Evolutionary conservation across 2,888 invertebrate species (phyloP).

Genomic region (Bruchidius siliquastri): DNA sequence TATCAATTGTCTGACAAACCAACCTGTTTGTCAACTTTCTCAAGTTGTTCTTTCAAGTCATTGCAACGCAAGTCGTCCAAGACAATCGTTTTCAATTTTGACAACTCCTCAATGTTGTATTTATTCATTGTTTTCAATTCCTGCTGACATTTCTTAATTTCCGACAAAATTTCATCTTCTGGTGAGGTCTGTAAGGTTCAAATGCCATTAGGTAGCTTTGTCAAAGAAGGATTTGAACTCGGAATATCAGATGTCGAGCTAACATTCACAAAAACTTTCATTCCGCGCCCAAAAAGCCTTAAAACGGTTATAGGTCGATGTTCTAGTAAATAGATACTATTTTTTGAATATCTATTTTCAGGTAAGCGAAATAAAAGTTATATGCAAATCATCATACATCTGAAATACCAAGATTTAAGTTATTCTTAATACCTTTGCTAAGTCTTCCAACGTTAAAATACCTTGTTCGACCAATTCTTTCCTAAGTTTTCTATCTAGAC

Average conservation of each 20-base stretch:
- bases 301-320: too few species aligned
- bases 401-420: too few species aligned
- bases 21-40: slow-evolving; percentile 42
- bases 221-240: slow-evolving; percentile 3
- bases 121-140: slow-evolving; percentile 72
- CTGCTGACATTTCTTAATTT: slow-evolving; percentile 82
- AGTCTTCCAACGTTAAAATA: slow-evolving; percentile 67
- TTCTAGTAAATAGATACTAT: too few species aligned
- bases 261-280: neutral
- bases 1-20: slow-evolving; percentile 13
- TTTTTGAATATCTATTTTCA: too few species aligned
- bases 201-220: slow-evolving; percentile 1
- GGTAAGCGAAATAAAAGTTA: neutral
- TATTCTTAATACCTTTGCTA: slow-evolving; percentile 29
- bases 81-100: slow-evolving; percentile 37
- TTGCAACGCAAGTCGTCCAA: slow-evolving; percentile 40
- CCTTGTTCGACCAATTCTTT: slow-evolving; percentile 86
- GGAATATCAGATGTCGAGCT: neutral
- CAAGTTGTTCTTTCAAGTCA: slow-evolving; percentile 41
- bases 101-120: slow-evolving; percentile 59
- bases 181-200: slow-evolving; percentile 47
- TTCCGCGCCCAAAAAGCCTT: neutral
- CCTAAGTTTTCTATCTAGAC: slow-evolving; percentile 77
- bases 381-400: too few species aligned
- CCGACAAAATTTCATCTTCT: slow-evolving; percentile 82